Evolutionary conservation across 2,797 vertebrate genomes (phyloP).

Genomic region (Tangara arthus): DNA sequence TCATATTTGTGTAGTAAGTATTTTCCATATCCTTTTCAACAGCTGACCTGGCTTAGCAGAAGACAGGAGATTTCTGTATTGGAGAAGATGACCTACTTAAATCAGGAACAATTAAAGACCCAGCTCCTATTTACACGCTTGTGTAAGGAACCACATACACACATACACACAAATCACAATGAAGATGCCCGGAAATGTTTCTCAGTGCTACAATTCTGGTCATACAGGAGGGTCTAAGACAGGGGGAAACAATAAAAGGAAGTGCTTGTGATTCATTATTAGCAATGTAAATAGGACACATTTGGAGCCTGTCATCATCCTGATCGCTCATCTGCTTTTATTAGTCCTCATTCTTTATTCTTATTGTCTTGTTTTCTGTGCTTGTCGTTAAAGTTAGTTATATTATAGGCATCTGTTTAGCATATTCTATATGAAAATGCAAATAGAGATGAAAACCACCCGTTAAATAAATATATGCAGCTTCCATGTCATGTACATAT

Average conservation of each 20-base stretch:
- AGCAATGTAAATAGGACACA: constrained; percentile 62
- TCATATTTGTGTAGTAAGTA: background rate
- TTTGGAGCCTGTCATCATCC: constrained; percentile 48
- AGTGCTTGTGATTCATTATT: constrained; percentile 35
- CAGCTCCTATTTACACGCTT: constrained; percentile 1
- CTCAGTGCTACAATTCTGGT: constrained; percentile 15
- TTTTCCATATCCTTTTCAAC: background rate
- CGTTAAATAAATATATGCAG: constrained; percentile 50
- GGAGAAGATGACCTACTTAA: constrained; percentile 49
- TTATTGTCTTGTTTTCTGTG: constrained; percentile 32
- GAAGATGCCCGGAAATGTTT: constrained; percentile 1
- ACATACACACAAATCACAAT: background rate
- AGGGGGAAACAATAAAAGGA: background rate
- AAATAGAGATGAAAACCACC: constrained; percentile 29
- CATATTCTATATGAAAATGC: constrained; percentile 61
- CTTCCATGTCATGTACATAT: background rate
- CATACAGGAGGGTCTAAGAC: background rate
- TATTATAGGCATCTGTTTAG: constrained; percentile 56
- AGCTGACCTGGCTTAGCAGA: background rate
- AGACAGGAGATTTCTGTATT: background rate
- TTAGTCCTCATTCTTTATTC: constrained; percentile 62
- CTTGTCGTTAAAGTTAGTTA: constrained; percentile 46
- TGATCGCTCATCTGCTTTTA: constrained; percentile 56
- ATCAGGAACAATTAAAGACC: constrained; percentile 48
- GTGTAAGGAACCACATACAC: background rate